phyloP scores from a whole-genome alignment of 2,888 invertebrate species.

The Drosophila lacicola region DNA sequence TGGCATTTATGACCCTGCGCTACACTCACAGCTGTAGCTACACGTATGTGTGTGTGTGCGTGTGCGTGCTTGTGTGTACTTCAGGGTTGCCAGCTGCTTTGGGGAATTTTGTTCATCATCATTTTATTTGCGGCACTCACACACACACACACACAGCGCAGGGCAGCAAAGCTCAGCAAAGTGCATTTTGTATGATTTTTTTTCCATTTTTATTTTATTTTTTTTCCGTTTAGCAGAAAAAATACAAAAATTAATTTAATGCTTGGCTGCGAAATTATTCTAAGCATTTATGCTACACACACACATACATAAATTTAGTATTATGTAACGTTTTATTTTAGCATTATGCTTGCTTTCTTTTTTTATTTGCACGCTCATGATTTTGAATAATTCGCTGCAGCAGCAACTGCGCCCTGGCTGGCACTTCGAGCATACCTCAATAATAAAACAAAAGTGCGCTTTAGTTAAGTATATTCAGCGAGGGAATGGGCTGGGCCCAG shows the following conservation, averaged over 20 bases:
- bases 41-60: conserved; percentile 4
- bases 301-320: conserved; percentile 7
- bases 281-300: conserved; percentile 40
- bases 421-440: conserved; percentile 1
- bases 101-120: conserved; percentile 59
- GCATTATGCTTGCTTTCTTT: neutral
- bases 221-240: conserved; percentile 20
- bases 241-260: conserved; percentile 64
- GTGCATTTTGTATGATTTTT: conserved; percentile 53
- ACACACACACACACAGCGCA: conserved; percentile 11
- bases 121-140: conserved; percentile 52
- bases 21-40: conserved; percentile 26
- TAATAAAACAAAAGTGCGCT: neutral
- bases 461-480: neutral
- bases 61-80: conserved; percentile 42
- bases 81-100: conserved; percentile 55
- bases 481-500: neutral
- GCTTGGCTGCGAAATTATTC: conserved; percentile 64
- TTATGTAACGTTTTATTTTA: conserved; percentile 40
- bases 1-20: conserved; percentile 78
- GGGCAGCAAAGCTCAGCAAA: conserved; percentile 47
- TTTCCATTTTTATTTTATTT: conserved; percentile 3
- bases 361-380: conserved; percentile 33
- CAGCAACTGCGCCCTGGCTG: conserved; percentile 1
- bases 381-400: conserved; percentile 44